Evolutionary conservation across 2,888 invertebrate genomes (phyloP).

Genomic region (Lysandra coridon): DNA sequence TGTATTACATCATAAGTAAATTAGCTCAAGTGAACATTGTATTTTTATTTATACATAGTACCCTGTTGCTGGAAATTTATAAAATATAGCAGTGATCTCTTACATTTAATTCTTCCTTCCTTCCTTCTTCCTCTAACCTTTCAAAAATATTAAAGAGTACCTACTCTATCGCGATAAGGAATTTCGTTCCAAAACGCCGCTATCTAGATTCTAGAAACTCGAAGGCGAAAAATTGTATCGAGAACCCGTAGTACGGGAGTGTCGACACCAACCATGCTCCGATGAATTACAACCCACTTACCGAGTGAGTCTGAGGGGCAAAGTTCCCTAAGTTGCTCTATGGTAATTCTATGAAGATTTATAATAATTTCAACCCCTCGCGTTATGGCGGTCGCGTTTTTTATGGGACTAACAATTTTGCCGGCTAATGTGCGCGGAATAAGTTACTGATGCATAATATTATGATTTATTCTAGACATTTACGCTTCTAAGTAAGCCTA

Average conservation of each 20-base stretch:
- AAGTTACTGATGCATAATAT: conserved; percentile 20
- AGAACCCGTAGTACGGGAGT: conserved; percentile 53
- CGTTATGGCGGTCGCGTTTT: conserved; percentile 64
- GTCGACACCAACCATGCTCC: conserved; percentile 53
- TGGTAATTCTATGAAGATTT: conserved; percentile 79
- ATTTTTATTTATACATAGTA: too few species aligned
- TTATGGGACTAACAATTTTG: conserved; percentile 67
- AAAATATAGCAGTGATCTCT: too few species aligned
- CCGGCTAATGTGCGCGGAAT: conserved; percentile 57
- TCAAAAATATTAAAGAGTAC: too few species aligned
- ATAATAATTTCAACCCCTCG: conserved; percentile 70
- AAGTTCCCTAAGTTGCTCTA: conserved; percentile 74
- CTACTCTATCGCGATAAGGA: too few species aligned
- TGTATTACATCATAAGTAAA: too few species aligned
- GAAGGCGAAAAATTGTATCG: conserved; percentile 44
- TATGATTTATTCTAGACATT: conserved; percentile 10
- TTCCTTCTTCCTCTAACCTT: too few species aligned
- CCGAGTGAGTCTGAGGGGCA: conserved; percentile 69
- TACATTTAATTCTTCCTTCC: too few species aligned
- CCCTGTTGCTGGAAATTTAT: too few species aligned
- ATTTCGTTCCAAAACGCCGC: too few species aligned
- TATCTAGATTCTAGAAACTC: neutral
- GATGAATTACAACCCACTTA: conserved; percentile 77
- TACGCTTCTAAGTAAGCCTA: neutral
- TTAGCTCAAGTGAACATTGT: too few species aligned